Conservation (phyloP, 2,888 invertebrate genomes). For the Micoletzkya japonica region DNA sequence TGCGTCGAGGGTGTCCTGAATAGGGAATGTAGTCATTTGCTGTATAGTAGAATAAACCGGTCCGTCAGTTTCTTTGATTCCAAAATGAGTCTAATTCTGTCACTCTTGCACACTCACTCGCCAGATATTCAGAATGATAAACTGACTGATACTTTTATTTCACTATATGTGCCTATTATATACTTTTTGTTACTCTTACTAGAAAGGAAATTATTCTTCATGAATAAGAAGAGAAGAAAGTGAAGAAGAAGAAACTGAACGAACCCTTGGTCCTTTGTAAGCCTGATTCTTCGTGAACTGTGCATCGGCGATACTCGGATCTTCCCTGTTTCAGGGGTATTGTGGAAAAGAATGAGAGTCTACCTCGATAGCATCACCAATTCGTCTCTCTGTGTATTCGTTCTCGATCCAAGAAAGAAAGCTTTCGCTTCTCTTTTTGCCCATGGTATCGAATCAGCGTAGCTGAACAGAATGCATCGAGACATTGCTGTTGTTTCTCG, state of each 20-base stretch:
- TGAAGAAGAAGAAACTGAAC: not conserved
- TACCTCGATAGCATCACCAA: constrained; percentile 74
- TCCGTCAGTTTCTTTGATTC: no score
- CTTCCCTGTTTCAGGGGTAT: constrained; percentile 62
- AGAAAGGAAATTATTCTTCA: no score
- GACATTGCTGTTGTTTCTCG: no score
- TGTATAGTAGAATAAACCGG: not conserved
- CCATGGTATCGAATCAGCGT: constrained; percentile 72
- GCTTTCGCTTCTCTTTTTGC: constrained; percentile 65
- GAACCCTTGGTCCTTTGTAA: constrained; percentile 86
- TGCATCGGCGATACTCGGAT: constrained; percentile 82
- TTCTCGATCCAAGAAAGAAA: constrained; percentile 92
- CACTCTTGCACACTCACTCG: no score
- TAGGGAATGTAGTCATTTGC: not conserved
- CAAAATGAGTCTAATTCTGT: no score
- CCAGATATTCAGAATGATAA: no score
- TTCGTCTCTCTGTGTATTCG: constrained; percentile 85
- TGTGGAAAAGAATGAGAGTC: not conserved
- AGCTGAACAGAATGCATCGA: not conserved
- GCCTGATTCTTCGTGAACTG: constrained; percentile 97
- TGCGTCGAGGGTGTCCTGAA: constrained; percentile 81
- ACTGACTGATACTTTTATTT: no score
- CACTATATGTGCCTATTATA: no score
- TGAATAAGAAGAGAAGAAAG: not conserved
- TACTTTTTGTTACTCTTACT: no score